These are phyloP conservation scores for Spinus pinus DNA, from an alignment of 2,797 vertebrate species.

Conservation along the genomic window DNA sequence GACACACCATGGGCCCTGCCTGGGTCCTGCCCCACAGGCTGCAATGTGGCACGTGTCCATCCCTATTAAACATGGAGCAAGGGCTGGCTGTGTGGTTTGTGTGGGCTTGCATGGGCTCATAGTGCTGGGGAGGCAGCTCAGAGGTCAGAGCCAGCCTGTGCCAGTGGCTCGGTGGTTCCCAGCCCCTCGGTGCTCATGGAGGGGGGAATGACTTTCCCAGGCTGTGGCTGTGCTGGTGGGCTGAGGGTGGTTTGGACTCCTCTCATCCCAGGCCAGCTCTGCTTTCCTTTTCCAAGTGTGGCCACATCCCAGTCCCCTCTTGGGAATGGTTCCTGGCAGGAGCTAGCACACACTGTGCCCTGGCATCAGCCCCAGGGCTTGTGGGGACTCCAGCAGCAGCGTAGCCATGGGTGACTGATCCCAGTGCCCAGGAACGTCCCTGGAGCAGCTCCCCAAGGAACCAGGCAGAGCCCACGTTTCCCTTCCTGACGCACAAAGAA, in stretches of 20 bases:
- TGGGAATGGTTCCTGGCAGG: not conserved
- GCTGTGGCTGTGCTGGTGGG: not conserved
- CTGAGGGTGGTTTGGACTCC: accelerated
- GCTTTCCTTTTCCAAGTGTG: not conserved
- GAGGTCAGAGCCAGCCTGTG: not conserved
- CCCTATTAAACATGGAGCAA: slow-evolving; percentile 24
- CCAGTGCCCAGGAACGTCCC: accelerated
- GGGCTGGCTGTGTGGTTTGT: not conserved
- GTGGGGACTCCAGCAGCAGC: not conserved
- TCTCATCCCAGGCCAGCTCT: not conserved
- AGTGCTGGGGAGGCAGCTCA: not conserved
- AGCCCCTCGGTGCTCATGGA: not conserved
- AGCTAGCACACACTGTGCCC: not conserved
- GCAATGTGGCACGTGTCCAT: accelerated
- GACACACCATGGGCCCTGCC: accelerated
- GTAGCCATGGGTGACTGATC: not conserved
- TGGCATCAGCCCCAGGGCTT: not conserved
- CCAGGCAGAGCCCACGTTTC: not conserved
- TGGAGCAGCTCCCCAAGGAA: not conserved
- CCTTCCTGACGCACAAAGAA: not conserved
- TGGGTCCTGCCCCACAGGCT: accelerated
- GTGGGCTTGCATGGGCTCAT: not conserved
- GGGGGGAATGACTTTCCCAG: not conserved
- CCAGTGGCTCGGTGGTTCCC: accelerated
- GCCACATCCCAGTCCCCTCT: not conserved